Evolutionary conservation across 2,113 vertebrate genomes (phyloP).

Genomic region (Rhynchomys soricoides): DNA sequence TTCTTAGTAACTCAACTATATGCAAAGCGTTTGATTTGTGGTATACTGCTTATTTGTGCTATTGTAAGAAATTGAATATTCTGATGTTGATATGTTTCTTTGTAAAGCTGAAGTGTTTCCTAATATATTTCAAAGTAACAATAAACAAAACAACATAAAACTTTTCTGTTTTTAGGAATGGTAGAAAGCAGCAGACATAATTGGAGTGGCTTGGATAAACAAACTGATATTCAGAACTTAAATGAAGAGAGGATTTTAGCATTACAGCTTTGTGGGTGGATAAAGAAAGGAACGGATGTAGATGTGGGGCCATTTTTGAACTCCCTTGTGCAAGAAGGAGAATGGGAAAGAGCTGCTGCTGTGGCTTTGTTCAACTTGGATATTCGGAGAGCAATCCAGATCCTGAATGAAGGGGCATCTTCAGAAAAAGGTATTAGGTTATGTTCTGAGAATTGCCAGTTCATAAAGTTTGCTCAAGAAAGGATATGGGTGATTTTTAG

Average conservation of each 20-base stretch:
- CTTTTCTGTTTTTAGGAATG: constrained; percentile 87
- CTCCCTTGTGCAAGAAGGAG: constrained; percentile 94
- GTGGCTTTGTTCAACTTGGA: constrained; percentile 98
- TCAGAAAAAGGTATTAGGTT: constrained; percentile 90
- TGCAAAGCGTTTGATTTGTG: constrained; percentile 13
- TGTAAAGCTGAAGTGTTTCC: constrained; percentile 29
- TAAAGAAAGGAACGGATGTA: constrained; percentile 91
- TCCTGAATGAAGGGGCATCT: constrained; percentile 96
- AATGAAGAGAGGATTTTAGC: constrained; percentile 96
- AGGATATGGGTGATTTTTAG: constrained; percentile 8
- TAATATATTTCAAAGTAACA: constrained; percentile 48
- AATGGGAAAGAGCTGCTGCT: constrained; percentile 97
- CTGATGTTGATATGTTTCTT: neutral
- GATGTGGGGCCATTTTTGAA: constrained; percentile 95
- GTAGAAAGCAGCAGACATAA: constrained; percentile 91
- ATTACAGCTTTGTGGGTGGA: constrained; percentile 97
- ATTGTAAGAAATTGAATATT: constrained; percentile 5
- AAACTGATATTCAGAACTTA: constrained; percentile 92
- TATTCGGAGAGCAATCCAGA: constrained; percentile 96
- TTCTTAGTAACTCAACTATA: constrained; percentile 19
- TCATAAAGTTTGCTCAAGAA: constrained; percentile 19
- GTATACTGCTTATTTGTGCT: neutral
- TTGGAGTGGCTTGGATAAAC: constrained; percentile 94
- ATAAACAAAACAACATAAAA: constrained; percentile 48
- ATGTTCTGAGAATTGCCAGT: neutral